phyloP scores from a whole-genome alignment of 2,797 vertebrate species.

The Gadopsis marmoratus region DNA sequence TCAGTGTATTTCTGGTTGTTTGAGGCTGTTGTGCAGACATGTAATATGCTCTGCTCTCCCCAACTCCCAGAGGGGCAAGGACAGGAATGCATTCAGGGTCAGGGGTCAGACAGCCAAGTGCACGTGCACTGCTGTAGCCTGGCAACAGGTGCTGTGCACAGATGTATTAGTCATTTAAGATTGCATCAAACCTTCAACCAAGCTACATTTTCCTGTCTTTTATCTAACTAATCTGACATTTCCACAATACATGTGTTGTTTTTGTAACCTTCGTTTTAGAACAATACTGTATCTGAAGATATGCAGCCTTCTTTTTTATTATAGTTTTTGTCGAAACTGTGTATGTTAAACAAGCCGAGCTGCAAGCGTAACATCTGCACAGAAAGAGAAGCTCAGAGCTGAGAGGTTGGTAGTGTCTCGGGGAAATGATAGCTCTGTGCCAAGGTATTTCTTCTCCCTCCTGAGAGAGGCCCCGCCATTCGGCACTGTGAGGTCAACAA shows the following conservation, averaged over 20 bases:
- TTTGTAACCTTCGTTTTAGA: not conserved
- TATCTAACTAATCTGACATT: not conserved
- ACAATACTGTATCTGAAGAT: conserved; percentile 9
- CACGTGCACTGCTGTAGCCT: conserved; percentile 66
- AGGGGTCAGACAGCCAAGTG: conserved; percentile 69
- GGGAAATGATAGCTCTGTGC: conserved; percentile 77
- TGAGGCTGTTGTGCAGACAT: conserved; percentile 57
- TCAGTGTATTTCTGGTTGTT: conserved; percentile 33
- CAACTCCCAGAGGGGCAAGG: conserved; percentile 65
- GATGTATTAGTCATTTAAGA: conserved; percentile 27
- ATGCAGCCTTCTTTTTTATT: not conserved
- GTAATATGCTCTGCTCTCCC: conserved; percentile 67
- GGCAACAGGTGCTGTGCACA: conserved; percentile 77
- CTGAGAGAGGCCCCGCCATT: conserved; percentile 82
- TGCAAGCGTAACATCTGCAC: conserved; percentile 56
- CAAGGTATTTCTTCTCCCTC: conserved; percentile 82
- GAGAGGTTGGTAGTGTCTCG: conserved; percentile 74
- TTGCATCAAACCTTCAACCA: conserved; percentile 23
- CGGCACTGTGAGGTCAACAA: conserved; percentile 84
- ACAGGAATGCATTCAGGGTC: conserved; percentile 75
- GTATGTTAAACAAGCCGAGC: conserved; percentile 11
- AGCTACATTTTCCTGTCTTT: conserved; percentile 10
- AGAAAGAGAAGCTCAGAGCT: conserved; percentile 57
- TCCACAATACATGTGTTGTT: conserved; percentile 1
- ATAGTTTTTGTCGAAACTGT: conserved; percentile 11